A percentile compares a stretch with the other conserved stretches of the same genome.
phyloP scores from a whole-genome alignment of 2,888 invertebrate species.

The Lithophane leautieri region DNA sequence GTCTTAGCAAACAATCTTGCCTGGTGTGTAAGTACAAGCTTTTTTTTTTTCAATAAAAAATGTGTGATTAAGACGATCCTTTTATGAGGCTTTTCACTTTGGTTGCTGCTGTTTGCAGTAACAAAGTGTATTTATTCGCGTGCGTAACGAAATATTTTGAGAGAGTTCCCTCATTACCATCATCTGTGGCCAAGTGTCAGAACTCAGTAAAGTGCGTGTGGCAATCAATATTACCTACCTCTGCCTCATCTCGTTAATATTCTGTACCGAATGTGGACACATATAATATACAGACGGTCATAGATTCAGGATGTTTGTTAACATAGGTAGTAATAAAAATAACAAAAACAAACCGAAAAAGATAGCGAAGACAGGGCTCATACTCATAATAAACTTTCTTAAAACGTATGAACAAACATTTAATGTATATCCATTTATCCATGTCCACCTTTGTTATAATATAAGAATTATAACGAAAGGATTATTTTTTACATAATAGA shows the following conservation, averaged over 20 bases:
- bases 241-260: neutral
- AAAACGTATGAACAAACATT: neutral
- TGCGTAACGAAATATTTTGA: slow-evolving; percentile 1
- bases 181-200: neutral
- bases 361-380: neutral
- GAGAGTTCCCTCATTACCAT: slow-evolving; percentile 2
- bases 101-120: slow-evolving; percentile 7
- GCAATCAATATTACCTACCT: neutral
- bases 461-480: neutral
- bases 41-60: neutral
- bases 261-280: neutral
- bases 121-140: slow-evolving; percentile 7
- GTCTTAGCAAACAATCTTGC: neutral
- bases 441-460: too few species aligned
- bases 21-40: neutral
- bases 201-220: neutral
- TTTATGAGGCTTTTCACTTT: neutral
- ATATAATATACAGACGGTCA: too few species aligned
- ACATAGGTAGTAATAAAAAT: neutral
- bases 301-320: neutral
- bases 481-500: neutral
- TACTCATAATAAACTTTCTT: neutral
- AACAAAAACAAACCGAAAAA: neutral
- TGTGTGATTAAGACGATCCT: neutral
- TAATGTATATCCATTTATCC: neutral